phyloP scores from a whole-genome alignment of 92 coral and sea anemone genomes.

The Palythoa grandiflora region DNA sequence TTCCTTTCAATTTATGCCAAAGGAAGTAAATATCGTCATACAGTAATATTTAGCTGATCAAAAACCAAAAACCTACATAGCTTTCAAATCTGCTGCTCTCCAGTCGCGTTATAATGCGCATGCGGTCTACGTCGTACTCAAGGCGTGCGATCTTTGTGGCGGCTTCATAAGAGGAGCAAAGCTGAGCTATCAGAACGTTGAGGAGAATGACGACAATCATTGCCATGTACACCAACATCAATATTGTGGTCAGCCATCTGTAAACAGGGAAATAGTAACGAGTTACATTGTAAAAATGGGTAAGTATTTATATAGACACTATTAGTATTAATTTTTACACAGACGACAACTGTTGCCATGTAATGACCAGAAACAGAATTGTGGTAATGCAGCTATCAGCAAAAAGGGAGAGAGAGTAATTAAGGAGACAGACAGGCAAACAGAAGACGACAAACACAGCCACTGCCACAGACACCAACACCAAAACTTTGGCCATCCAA shows the following conservation, averaged over 20 bases:
- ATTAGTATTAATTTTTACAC: no score
- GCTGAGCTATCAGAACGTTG: conserved; percentile 78
- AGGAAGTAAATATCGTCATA: not conserved
- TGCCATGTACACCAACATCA: conserved; percentile 31
- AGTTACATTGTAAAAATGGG: not conserved
- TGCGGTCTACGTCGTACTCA: conserved; percentile 74
- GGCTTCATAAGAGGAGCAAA: conserved; percentile 72
- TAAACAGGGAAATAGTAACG: not conserved
- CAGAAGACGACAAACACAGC: not conserved
- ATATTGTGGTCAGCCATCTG: conserved; percentile 66
- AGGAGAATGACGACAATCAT: no score
- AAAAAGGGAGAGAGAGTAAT: not conserved
- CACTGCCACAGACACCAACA: not conserved
- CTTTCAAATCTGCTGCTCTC: conserved; percentile 73
- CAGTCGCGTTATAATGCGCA: conserved; percentile 11
- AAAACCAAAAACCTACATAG: conserved; percentile 40
- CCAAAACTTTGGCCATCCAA: not conserved
- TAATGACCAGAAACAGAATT: not conserved
- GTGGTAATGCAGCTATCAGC: not conserved
- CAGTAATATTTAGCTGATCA: no score
- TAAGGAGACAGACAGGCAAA: not conserved
- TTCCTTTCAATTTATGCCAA: not conserved
- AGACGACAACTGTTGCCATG: not conserved
- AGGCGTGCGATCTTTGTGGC: conserved; percentile 76
- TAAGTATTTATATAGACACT: not conserved